Evolutionary conservation across 1,140 invertebrate species (phyloP).

Genomic region (Drosophila busckii): DNA sequence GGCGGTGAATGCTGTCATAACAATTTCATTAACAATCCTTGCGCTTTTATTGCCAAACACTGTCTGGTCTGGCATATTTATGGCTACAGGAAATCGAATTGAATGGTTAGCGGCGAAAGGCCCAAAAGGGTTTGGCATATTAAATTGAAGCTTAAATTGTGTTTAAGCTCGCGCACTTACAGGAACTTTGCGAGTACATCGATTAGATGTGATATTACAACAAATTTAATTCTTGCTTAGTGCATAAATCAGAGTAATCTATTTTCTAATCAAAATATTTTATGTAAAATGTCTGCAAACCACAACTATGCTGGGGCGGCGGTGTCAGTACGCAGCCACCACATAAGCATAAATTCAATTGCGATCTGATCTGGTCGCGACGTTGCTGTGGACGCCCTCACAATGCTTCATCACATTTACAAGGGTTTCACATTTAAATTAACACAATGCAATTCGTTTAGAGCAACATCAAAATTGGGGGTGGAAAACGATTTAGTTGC

Average conservation of each 20-base stretch:
- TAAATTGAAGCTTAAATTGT: constrained; percentile 7
- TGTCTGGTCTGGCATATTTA: constrained; percentile 53
- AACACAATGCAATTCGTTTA: constrained; percentile 19
- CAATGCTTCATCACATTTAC: constrained; percentile 24
- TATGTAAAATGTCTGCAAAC: constrained; percentile 38
- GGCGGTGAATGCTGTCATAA: constrained; percentile 70
- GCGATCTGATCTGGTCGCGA: constrained; percentile 27
- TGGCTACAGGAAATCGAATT: constrained; percentile 62
- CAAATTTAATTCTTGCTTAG: background rate
- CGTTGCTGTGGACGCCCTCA: background rate
- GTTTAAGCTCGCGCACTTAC: no score
- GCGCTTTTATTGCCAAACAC: constrained; percentile 4
- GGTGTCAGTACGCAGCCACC: constrained; percentile 44
- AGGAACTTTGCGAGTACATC: background rate
- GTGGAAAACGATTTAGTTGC: constrained; percentile 18
- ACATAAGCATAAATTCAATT: constrained; percentile 65
- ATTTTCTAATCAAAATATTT: constrained; percentile 29
- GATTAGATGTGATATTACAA: background rate
- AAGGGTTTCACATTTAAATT: constrained; percentile 53
- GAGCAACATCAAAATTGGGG: constrained; percentile 4
- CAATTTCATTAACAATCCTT: constrained; percentile 63
- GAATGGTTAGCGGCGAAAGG: constrained; percentile 37
- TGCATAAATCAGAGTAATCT: constrained; percentile 9
- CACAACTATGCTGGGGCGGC: constrained; percentile 44
- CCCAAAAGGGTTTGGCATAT: constrained; percentile 19